A percentile compares a stretch with the other conserved stretches of the same genome.
phyloP scores from a whole-genome alignment of 2,888 invertebrate species.

The Epinotia brunnichana region DNA sequence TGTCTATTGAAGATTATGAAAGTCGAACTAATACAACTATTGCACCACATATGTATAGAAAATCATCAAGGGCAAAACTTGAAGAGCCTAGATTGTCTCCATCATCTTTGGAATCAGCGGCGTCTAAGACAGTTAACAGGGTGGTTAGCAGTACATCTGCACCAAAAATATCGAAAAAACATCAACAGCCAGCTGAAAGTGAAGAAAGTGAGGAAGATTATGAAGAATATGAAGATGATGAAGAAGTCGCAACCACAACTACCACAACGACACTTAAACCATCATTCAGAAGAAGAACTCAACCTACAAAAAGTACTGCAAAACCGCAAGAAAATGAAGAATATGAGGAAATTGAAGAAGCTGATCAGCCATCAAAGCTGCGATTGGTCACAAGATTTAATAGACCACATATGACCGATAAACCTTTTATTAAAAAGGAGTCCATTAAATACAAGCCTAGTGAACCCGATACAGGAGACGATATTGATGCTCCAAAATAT shows the following conservation, averaged over 20 bases:
- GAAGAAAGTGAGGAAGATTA: slow-evolving; percentile 64
- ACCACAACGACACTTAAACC: slow-evolving; percentile 64
- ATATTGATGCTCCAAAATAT: slow-evolving; percentile 59
- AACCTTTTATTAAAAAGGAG: slow-evolving; percentile 45
- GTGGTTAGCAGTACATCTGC: slow-evolving; percentile 42
- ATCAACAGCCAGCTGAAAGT: slow-evolving; percentile 48
- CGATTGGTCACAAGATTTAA: slow-evolving; percentile 69
- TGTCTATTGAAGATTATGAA: slow-evolving; percentile 67
- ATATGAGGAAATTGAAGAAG: slow-evolving; percentile 47
- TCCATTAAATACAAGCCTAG: slow-evolving; percentile 32
- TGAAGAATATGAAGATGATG: slow-evolving; percentile 55
- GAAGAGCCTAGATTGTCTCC: slow-evolving; percentile 1
- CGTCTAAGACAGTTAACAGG: slow-evolving; percentile 48
- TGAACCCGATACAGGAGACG: slow-evolving; percentile 46
- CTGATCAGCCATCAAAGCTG: slow-evolving; percentile 57
- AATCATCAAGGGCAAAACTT: slow-evolving; percentile 1
- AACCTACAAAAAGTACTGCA: slow-evolving; percentile 56
- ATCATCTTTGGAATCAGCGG: slow-evolving; percentile 50
- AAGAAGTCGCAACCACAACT: slow-evolving; percentile 47
- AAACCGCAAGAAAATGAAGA: slow-evolving; percentile 45
- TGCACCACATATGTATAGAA: slow-evolving; percentile 39
- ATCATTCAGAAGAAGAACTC: slow-evolving; percentile 54
- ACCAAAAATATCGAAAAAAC: slow-evolving; percentile 7
- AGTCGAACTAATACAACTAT: slow-evolving; percentile 50
- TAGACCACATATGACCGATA: slow-evolving; percentile 54